phyloP scores from a whole-genome alignment of 2,888 invertebrate genomes.

The Selenia dentaria region DNA sequence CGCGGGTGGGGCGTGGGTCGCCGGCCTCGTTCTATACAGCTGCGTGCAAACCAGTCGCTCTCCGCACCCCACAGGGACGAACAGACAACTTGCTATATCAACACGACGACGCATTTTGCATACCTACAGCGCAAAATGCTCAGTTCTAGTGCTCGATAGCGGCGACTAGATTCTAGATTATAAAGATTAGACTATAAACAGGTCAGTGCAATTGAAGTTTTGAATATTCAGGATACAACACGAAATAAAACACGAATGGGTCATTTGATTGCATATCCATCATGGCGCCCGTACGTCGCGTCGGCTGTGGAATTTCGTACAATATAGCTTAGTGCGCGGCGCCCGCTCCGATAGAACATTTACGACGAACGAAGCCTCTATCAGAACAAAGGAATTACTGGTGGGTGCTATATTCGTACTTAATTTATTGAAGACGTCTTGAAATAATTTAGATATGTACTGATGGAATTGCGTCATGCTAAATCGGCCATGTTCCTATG shows the following conservation, averaged over 20 bases:
- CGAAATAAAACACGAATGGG: slow-evolving; percentile 3
- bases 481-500: neutral
- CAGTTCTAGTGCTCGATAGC: slow-evolving; percentile 43
- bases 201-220: slow-evolving; percentile 65
- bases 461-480: no score
- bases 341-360: slow-evolving; percentile 5
- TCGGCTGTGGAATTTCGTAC: slow-evolving; percentile 17
- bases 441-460: no score
- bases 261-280: slow-evolving; percentile 23
- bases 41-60: slow-evolving; percentile 49
- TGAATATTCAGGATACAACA: slow-evolving; percentile 29
- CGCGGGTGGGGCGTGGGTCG: slow-evolving; percentile 58
- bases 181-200: slow-evolving; percentile 36
- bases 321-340: neutral
- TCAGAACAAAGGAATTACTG: slow-evolving; percentile 2
- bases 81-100: slow-evolving; percentile 44
- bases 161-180: slow-evolving; percentile 40
- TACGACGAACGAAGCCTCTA: neutral
- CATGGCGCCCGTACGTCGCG: slow-evolving; percentile 30
- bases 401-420: slow-evolving; percentile 4
- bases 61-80: slow-evolving; percentile 56
- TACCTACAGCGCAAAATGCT: slow-evolving; percentile 49
- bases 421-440: neutral
- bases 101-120: slow-evolving; percentile 46
- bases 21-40: slow-evolving; percentile 41